Base-by-base conservation (phyloP, 2,888 invertebrate genomes). In the Serrognathus titanus region DNA sequence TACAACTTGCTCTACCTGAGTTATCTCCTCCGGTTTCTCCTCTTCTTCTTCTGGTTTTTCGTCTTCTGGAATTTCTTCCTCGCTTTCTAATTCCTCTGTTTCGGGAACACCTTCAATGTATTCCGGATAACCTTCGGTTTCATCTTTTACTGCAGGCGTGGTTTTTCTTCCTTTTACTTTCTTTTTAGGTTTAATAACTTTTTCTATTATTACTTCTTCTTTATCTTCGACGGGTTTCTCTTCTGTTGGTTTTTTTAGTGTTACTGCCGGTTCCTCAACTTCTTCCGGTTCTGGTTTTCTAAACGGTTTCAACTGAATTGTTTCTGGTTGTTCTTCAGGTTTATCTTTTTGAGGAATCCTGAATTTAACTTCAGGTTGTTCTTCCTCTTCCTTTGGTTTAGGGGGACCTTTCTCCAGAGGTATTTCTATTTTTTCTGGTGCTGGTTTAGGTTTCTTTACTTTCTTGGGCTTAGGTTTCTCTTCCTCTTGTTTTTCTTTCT, bases 241-340 rank as follows among this genome's bases (percentile, higher is more conserved):
- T 55, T 65, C 64, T 39, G 48, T 53, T 57, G 53, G 12, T 51
- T 68, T 59, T 55, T 68, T 68, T 5, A 47, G 8, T 31, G 48
- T 37, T 51, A 82, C 67, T 81, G 79, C 56, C 80, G 79, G 67
- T 83, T 81, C 69, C 4, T 31, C 24, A 6, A 1, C 24, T 31
- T 84, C 82, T 51, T 61, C 60, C 53, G 13, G 41, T 49, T 47
- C 51, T 9, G 48, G 35, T 48, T 57, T 55, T n/a, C 48, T 50
- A 50, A 58, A 60, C 37, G 51, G 51, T 48, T 55, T 56, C 37
- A 57, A 45, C 53, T 57, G 61, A 40, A 69, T 58, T 55, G 70
- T 67, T 66, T 74, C 76, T 56, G 67, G 64, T 57, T 71, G 69
- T 41, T 68, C 73, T 31, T 72, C 70, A 49, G 68, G 64, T 54